phyloP scores from a whole-genome alignment of 2,113 vertebrate species.

The Zosterops japonicus region DNA sequence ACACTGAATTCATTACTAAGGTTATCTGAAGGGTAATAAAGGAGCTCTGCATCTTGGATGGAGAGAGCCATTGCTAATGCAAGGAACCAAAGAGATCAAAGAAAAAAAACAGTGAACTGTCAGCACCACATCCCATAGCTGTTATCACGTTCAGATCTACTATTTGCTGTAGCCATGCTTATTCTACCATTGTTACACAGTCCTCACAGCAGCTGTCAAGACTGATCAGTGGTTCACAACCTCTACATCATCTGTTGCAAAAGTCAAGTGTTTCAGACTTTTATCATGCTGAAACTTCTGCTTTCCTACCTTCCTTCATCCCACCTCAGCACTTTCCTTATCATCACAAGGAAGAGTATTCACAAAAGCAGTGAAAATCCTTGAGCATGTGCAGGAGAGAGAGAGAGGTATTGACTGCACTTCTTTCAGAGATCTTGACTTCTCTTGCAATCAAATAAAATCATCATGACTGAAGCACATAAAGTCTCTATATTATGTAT shows the following conservation, averaged over 20 bases:
- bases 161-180: background rate
- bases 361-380: background rate
- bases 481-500: background rate
- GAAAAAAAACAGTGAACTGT: background rate
- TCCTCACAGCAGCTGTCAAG: background rate
- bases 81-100: background rate
- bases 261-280: background rate
- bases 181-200: background rate
- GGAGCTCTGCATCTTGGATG: background rate
- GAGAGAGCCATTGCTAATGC: background rate
- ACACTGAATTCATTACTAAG: background rate
- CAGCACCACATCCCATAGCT: background rate
- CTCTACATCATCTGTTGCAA: background rate
- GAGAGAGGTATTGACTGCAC: background rate
- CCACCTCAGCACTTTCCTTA: background rate
- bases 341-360: background rate
- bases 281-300: background rate
- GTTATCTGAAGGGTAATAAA: background rate
- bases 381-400: background rate
- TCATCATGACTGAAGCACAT: background rate
- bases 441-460: background rate
- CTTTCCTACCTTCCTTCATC: background rate
- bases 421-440: background rate
- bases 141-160: background rate
- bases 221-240: background rate